Percentiles rank a stretch among this genome's conserved stretches.
Conservation (phyloP, 53 echinoderm and acorn worm genomes). For the Zoroaster sp. region DNA sequence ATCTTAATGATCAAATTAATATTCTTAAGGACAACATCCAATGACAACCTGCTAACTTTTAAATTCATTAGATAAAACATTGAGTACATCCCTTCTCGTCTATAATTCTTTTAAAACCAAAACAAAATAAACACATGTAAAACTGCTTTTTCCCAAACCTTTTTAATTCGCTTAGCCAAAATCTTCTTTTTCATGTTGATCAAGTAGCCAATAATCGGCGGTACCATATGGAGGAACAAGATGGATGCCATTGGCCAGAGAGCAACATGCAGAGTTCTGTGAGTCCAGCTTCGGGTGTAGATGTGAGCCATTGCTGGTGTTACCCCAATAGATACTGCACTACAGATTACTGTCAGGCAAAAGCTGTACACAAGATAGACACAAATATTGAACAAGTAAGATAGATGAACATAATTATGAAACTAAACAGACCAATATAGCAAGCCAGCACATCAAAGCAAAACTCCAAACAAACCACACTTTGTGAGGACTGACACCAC, state of each 20-base stretch:
- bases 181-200: conserved; percentile 28
- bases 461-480: no score
- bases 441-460: no score
- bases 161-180: conserved; percentile 48
- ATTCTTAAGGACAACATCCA: no score
- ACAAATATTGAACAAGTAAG: no score
- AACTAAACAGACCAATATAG: no score
- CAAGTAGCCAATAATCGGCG: conserved; percentile 61
- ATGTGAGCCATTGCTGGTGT: conserved; percentile 64
- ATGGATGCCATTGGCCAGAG: conserved; percentile 54
- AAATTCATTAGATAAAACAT: no score
- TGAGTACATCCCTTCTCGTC: neutral
- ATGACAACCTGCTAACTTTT: no score
- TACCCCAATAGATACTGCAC: conserved; percentile 71
- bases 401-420: no score
- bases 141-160: no score
- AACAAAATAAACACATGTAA: neutral
- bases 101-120: neutral
- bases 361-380: conserved; percentile 25
- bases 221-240: conserved; percentile 50
- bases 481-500: no score
- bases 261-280: conserved; percentile 43
- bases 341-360: conserved; percentile 62
- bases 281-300: conserved; percentile 41
- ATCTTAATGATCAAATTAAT: no score